A percentile compares a stretch with the other conserved stretches of the same genome.
phyloP scores from a whole-genome alignment of 1,140 invertebrate species.

The Cyclina sinensis region DNA sequence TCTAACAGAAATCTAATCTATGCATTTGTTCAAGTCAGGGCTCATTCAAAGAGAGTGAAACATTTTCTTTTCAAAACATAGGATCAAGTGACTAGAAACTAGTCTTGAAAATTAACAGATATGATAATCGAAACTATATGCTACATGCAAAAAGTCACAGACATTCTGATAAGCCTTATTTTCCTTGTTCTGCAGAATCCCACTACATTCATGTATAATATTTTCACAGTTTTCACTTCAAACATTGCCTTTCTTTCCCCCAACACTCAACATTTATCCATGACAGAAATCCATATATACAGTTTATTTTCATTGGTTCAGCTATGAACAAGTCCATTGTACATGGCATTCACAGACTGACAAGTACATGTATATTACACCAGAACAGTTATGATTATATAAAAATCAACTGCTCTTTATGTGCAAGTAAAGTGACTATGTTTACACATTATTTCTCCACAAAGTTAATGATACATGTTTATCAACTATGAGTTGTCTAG shows the following conservation, averaged over 20 bases:
- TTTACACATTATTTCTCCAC: background rate
- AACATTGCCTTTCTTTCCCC: background rate
- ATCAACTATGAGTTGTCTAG: background rate
- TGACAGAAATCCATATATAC: conserved; percentile 27
- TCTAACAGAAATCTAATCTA: too few species aligned
- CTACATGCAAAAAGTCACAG: background rate
- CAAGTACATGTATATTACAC: background rate
- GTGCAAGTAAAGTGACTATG: conserved; percentile 28
- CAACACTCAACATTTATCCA: background rate
- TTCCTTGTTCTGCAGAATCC: background rate
- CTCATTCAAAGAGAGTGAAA: too few species aligned
- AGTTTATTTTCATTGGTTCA: conserved; percentile 19
- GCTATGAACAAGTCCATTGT: background rate
- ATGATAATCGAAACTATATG: background rate
- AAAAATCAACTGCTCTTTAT: background rate
- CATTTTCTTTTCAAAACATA: too few species aligned
- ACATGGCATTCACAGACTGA: background rate
- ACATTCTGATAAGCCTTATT: background rate
- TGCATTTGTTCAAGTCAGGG: too few species aligned
- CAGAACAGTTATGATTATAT: background rate
- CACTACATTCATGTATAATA: background rate
- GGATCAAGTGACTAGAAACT: too few species aligned
- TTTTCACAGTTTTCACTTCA: background rate
- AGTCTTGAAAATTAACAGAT: too few species aligned
- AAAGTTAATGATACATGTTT: background rate